phyloP scores from a whole-genome alignment of 2,888 invertebrate species.

The Cantharis flavilabris region DNA sequence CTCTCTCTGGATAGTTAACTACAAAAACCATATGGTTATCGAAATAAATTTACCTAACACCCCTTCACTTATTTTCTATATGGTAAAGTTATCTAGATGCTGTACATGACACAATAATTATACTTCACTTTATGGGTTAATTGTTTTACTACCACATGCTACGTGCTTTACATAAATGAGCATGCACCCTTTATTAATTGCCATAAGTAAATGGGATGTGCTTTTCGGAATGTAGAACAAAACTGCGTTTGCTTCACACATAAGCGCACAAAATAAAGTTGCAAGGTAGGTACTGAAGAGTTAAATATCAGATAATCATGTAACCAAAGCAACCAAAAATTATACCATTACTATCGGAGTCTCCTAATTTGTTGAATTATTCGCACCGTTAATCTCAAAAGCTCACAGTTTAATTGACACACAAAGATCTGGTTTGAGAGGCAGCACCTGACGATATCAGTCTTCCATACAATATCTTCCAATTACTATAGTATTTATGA shows the following conservation, averaged over 20 bases:
- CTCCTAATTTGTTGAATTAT: constrained; percentile 24
- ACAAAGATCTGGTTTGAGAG: constrained; percentile 27
- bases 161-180: constrained; percentile 16
- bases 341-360: not conserved
- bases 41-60: constrained; percentile 12
- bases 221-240: not conserved
- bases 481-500: constrained; percentile 23
- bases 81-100: constrained; percentile 26
- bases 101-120: constrained; percentile 28
- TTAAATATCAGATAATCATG: not conserved
- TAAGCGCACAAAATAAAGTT: not conserved
- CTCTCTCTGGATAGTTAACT: not conserved
- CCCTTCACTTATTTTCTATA: constrained; percentile 14
- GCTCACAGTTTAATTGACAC: constrained; percentile 26
- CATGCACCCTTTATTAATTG: constrained; percentile 2
- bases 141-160: constrained; percentile 21
- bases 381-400: constrained; percentile 22
- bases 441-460: constrained; percentile 30
- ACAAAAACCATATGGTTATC: constrained; percentile 14
- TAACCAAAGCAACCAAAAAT: not conserved
- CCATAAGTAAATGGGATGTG: not conserved
- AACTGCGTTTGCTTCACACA: not conserved
- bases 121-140: constrained; percentile 21
- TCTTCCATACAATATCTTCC: constrained; percentile 24
- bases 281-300: not conserved